Base-by-base conservation (phyloP, 2,797 vertebrate species). In the Characodon lateralis region DNA sequence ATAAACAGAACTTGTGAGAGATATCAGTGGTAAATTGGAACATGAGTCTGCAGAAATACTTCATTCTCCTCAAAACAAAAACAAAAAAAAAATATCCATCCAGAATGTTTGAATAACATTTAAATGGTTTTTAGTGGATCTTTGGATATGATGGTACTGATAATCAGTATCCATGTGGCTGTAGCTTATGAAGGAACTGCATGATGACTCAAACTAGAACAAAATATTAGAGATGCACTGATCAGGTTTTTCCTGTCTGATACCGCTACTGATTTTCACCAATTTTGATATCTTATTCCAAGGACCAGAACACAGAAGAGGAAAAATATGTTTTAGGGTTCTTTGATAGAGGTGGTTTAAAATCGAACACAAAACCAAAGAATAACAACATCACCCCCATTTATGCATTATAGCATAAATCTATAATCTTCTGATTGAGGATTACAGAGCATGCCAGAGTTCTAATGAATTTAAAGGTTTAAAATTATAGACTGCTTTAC, bases 121-220 rank as follows among this genome's bases (percentile, higher is more conserved):
- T 61, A 72, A 78, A 56, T 1, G 35, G 4, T 50, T 18, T 59
- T 77, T 80, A 79, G 50, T n/a, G n/a, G 55, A 66, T 70, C 63
- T 51, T 56, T 39, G 58, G 63, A 39, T 35, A 24, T 41, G 81
- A 73, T 73, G 78, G 71, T 66, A 22, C 74, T 78, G 76, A 71
- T 55, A 46, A 81, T 53, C 51, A 58, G 20, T 31, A 41, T 80
- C 70, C 58, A 46, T 78, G 77, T 75, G 41, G 79, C 86, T 76
- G 71, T 26, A 53, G 39, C 43, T 73, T 13, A 70, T 76, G 79
- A 81, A 77, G 35, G 50, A 74, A 76, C 74, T 20, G 73, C 20
- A 65, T 79, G 81, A 58, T 51, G 78, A 85, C 46, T 16, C 8
- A 68, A 78, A 73, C 51, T 72, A 65, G 58, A 9, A 72, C 76